Percentiles rank a stretch among this genome's conserved stretches.
phyloP scores from a whole-genome alignment of 1,140 invertebrate genomes.

The Bombus huntii region DNA sequence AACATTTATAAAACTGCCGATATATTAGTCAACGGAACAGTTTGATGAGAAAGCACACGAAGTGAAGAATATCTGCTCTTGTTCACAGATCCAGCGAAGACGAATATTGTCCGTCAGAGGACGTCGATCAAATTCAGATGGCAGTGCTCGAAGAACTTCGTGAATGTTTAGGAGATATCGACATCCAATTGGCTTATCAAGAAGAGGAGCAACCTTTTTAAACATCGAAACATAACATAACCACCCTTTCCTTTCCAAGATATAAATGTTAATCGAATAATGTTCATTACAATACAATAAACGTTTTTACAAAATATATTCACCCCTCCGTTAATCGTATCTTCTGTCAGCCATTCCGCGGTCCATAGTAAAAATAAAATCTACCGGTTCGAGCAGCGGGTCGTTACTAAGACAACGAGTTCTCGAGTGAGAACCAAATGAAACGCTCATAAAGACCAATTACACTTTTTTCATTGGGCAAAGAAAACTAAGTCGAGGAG shows the following conservation, averaged over 20 bases:
- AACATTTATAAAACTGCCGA: background rate
- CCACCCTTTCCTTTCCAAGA: background rate
- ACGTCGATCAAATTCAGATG: slow-evolving; percentile 89
- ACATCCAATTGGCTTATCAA: slow-evolving; percentile 68
- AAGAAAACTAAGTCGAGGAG: slow-evolving; percentile 14
- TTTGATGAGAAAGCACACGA: background rate
- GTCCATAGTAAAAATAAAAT: background rate
- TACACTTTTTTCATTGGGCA: background rate
- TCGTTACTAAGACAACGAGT: slow-evolving; percentile 6
- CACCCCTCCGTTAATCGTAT: slow-evolving; percentile 11
- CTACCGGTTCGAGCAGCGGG: background rate
- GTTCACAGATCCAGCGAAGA: slow-evolving; percentile 89
- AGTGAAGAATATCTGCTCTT: background rate
- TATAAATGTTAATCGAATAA: slow-evolving; percentile 13
- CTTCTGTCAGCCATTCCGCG: background rate
- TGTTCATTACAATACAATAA: slow-evolving; percentile 1
- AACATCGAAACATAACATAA: background rate
- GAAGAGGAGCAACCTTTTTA: slow-evolving; percentile 62
- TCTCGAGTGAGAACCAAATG: background rate
- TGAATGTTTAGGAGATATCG: slow-evolving; percentile 71
- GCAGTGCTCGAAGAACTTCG: slow-evolving; percentile 83
- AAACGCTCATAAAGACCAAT: slow-evolving; percentile 27
- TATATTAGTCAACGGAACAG: background rate
- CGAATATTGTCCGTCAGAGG: slow-evolving; percentile 92
- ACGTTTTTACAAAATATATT: background rate